phyloP scores from a whole-genome alignment of 2,113 vertebrate species.

The Butorides virescens region DNA sequence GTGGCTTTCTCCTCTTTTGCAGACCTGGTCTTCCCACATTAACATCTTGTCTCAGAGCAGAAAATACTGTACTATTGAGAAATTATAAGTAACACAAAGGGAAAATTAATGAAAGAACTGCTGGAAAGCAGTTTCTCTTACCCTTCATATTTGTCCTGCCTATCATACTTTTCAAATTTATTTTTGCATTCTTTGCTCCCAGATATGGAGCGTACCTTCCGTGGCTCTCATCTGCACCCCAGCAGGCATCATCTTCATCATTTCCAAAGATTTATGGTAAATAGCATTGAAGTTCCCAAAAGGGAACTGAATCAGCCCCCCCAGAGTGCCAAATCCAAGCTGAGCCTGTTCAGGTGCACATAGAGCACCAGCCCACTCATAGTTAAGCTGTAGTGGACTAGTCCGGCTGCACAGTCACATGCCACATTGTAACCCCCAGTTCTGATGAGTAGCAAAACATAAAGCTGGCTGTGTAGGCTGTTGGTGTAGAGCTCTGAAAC shows the following conservation, averaged over 20 bases:
- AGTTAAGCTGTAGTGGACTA: neutral
- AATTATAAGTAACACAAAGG: neutral
- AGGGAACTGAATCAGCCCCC: neutral
- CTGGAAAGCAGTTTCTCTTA: neutral
- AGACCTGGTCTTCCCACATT: neutral
- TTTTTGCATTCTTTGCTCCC: neutral
- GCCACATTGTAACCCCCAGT: neutral
- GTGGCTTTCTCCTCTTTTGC: neutral
- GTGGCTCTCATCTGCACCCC: neutral
- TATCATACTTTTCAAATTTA: neutral
- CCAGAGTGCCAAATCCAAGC: neutral
- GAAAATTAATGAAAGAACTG: neutral
- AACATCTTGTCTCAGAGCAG: neutral
- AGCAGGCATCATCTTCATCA: neutral
- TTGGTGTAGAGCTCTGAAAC: neutral
- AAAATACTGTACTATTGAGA: neutral
- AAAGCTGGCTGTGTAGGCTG: neutral
- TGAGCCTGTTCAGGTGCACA: rapidly evolving
- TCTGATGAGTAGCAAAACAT: neutral
- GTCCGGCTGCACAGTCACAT: neutral
- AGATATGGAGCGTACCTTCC: neutral
- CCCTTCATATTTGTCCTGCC: neutral
- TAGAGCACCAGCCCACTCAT: rapidly evolving
- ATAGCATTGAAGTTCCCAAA: neutral
- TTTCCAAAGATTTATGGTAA: neutral